Base-by-base conservation (phyloP, 2,113 vertebrate species). In the Okapia johnstoni region DNA sequence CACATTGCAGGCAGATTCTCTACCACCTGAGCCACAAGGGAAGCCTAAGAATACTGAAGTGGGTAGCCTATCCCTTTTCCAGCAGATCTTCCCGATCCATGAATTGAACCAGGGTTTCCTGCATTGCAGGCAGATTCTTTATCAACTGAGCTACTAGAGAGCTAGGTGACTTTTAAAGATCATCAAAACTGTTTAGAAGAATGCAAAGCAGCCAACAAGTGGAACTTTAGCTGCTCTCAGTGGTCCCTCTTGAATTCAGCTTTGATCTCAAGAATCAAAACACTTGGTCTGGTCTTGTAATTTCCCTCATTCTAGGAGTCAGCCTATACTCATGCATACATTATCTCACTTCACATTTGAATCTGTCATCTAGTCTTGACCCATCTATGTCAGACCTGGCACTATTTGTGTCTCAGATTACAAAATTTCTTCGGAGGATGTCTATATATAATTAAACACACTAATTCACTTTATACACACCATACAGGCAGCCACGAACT, bases 401-500 rank as follows among this genome's bases (percentile, higher is more conserved):
- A 80, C 92, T 46, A 80, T 57, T 26, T 92, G 19, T 70, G 12
- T 43, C 50, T 96, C 85, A 88, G 80, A 95, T 85, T 48, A 40
- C 58, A 94, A 96, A 92, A 46, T 73, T 90, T 40, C 76, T 46
- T 46, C 3, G 26, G 33, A 95, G 26, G 77, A 77, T n/a, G 16
- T 23, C 63, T 84, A 60, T 43, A 83, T 96, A 90, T 79, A 96
- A 93, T 85, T 83, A 85, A 16, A 70, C 26, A 80, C 10, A 28
- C 66, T 30, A 94, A 79, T 60, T 96, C 73, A n/a, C 43, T 83
- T 58, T 55, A 83, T 46, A n/a, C 43, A 83, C 33, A 58, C 46
- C 36, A 80, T 80, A 10, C 73, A 92, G 92, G 80, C 93, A 94
- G 85, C 88, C 50, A n/a, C 43, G 76, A 92, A 95, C 88, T 33